Conservation (phyloP, 1,140 invertebrate genomes). For the Vollenhovia emeryi region DNA sequence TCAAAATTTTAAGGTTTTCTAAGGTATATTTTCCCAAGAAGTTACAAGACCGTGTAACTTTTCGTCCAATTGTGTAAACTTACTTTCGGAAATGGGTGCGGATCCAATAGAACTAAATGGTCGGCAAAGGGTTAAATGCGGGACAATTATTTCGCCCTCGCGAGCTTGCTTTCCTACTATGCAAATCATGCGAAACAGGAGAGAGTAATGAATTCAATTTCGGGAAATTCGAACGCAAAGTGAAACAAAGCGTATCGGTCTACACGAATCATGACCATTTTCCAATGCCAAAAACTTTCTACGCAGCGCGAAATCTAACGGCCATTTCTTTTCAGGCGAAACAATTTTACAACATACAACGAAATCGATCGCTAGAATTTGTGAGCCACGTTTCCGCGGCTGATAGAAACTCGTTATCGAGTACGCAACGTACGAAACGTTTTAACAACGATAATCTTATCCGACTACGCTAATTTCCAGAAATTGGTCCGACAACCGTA, state of each 20-base stretch:
- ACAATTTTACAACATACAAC: not conserved
- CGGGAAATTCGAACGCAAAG: not conserved
- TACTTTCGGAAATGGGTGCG: not conserved
- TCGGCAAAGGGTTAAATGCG: slow-evolving; percentile 10
- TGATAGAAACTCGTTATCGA: not conserved
- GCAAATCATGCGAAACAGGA: slow-evolving; percentile 5
- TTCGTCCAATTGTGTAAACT: not conserved
- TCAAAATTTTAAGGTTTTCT: no score
- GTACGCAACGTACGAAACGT: not conserved
- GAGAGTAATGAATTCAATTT: slow-evolving; percentile 3
- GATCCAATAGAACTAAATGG: not conserved
- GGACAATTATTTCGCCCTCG: not conserved
- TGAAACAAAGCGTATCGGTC: not conserved
- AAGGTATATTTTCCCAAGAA: no score
- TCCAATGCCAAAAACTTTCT: not conserved
- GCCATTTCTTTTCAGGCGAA: not conserved
- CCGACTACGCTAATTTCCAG: not conserved
- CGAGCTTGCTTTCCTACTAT: slow-evolving; percentile 10
- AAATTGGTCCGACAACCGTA: not conserved
- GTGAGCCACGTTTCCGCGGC: not conserved
- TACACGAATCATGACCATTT: not conserved
- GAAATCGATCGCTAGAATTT: not conserved
- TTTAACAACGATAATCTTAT: not conserved
- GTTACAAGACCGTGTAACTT: not conserved
- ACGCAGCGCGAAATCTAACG: no score